These are phyloP conservation scores for Triplophysa yarkandensis DNA, from an alignment of 2,797 vertebrate genomes.

Conservation along the genomic window DNA sequence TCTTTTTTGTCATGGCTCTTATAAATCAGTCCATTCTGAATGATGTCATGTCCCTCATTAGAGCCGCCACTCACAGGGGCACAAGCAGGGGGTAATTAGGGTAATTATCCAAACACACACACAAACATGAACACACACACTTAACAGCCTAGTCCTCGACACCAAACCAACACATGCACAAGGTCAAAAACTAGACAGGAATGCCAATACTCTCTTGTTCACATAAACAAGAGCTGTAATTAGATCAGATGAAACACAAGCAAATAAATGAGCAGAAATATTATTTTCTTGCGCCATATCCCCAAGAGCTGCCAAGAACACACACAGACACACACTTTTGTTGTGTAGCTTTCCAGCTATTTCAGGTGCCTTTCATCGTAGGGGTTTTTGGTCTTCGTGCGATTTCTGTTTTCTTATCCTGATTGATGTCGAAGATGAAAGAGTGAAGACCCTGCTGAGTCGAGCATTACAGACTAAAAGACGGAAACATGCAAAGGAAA, in stretches of 20 bases:
- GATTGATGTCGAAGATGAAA: constrained; percentile 53
- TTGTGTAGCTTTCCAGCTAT: constrained; percentile 18
- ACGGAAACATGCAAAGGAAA: not conserved
- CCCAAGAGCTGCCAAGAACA: constrained; percentile 13
- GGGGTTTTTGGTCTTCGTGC: constrained; percentile 27
- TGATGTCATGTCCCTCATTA: constrained; percentile 41
- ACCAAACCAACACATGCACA: constrained; percentile 9
- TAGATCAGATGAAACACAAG: constrained; percentile 5
- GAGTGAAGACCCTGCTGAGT: constrained; percentile 14
- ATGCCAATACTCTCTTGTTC: not conserved
- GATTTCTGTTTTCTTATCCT: constrained; percentile 42
- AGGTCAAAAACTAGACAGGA: not conserved
- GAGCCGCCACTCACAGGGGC: constrained; percentile 7
- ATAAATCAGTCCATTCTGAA: constrained; percentile 24
- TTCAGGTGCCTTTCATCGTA: constrained; percentile 29
- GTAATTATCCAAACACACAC: constrained; percentile 40
- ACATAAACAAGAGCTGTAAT: constrained; percentile 10
- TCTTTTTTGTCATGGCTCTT: not conserved
- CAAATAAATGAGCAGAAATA: not conserved
- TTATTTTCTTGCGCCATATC: not conserved
- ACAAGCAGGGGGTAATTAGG: constrained; percentile 38
- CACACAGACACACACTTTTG: constrained; percentile 6
- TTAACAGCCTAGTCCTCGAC: not conserved
- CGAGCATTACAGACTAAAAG: constrained; percentile 17
- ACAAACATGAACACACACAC: constrained; percentile 4